Evolutionary conservation across 92 coral and sea anemone genomes (phyloP).

Genomic region (Chrysogorgia sp.): DNA sequence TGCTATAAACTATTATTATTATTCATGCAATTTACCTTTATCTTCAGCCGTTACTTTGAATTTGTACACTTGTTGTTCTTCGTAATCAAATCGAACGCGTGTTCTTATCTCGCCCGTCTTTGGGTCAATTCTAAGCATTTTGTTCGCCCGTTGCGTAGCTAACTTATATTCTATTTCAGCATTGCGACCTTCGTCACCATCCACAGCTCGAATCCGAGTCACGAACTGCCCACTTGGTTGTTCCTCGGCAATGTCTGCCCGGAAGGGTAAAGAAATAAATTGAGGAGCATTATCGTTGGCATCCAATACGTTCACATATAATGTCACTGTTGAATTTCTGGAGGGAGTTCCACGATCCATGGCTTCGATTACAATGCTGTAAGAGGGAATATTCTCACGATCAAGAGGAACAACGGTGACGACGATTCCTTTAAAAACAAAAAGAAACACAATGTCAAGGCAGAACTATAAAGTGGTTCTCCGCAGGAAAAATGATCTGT

Average conservation of each 20-base stretch:
- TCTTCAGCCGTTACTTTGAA: conserved; percentile 74
- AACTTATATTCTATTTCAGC: conserved; percentile 67
- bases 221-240: conserved; percentile 70
- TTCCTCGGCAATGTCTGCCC: conserved; percentile 81
- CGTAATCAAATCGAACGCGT: conserved; percentile 71
- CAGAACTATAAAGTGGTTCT: neutral
- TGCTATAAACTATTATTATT: too few relatives aligned
- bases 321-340: conserved; percentile 53
- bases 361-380: conserved; percentile 60
- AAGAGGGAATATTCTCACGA: conserved; percentile 71
- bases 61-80: conserved; percentile 68
- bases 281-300: conserved; percentile 79
- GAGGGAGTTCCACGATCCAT: conserved; percentile 74
- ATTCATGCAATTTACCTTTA: too few relatives aligned
- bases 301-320: conserved; percentile 68
- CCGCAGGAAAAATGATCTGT: neutral
- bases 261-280: conserved; percentile 59
- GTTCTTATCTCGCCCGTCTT: conserved; percentile 73
- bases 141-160: conserved; percentile 39
- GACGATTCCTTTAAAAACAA: conserved; percentile 67
- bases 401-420: conserved; percentile 61
- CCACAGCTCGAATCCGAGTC: conserved; percentile 74
- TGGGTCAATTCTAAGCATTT: conserved; percentile 63
- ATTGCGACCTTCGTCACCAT: conserved; percentile 76
- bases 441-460: neutral